Evolutionary conservation across 2,113 vertebrate species (phyloP).

Genomic region (Cebidichthys violaceus): DNA sequence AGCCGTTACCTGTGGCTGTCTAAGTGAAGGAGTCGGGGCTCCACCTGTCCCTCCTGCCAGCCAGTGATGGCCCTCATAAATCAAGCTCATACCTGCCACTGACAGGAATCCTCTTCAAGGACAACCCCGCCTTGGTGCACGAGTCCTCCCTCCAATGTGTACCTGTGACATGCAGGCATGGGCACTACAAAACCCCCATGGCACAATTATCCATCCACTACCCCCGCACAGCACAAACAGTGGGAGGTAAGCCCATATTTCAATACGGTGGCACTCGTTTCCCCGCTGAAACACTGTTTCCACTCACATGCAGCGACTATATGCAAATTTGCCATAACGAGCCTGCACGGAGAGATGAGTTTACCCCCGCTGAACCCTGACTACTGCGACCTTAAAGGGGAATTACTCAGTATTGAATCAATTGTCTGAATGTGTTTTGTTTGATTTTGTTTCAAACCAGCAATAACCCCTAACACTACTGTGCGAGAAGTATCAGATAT

Average conservation of each 20-base stretch:
- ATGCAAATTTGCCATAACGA: constrained; percentile 73
- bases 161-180: constrained; percentile 64
- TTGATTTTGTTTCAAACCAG: constrained; percentile 77
- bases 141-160: constrained; percentile 46
- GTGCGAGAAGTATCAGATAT: constrained; percentile 67
- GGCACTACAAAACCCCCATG: constrained; percentile 62
- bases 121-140: constrained; percentile 67
- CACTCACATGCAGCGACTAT: constrained; percentile 68
- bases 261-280: constrained; percentile 39
- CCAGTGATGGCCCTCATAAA: constrained; percentile 80
- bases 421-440: constrained; percentile 71
- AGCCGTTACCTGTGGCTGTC: constrained; percentile 76
- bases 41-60: constrained; percentile 77
- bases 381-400: constrained; percentile 52
- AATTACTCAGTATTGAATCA: constrained; percentile 55
- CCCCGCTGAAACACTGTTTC: constrained; percentile 51
- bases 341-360: constrained; percentile 62
- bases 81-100: constrained; percentile 80
- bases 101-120: constrained; percentile 84
- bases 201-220: constrained; percentile 74
- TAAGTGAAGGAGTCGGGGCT: constrained; percentile 72
- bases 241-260: constrained; percentile 55
- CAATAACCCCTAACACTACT: constrained; percentile 82
- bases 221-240: constrained; percentile 72
- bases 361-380: constrained; percentile 53